Evolutionary conservation across 1,140 invertebrate genomes (phyloP), one percentile per base, ranked within the genome.

Genomic region (Asobara japonica): DNA sequence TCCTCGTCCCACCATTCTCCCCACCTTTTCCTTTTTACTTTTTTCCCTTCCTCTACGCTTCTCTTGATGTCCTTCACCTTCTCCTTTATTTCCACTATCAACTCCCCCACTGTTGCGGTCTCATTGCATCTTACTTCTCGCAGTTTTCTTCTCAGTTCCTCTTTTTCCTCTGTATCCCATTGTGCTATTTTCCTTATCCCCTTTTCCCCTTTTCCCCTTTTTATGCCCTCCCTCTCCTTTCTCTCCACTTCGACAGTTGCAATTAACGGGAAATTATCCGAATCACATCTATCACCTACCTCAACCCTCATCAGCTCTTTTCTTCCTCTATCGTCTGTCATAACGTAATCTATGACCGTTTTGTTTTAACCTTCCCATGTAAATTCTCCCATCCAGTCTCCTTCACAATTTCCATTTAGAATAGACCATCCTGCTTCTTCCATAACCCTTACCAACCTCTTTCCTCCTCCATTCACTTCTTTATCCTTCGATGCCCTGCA

Each of bases 161-260:
- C 41, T 13, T n/a, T n/a, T 30, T 71, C 69, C 7, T 16, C 69
- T 65, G 29, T 33, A 16, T n/a, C n/a, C n/a, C n/a, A n/a, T n/a
- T n/a, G n/a, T n/a, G n/a, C n/a, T n/a, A n/a, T n/a, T n/a, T n/a
- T n/a, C n/a, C n/a, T n/a, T n/a, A n/a, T n/a, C n/a, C n/a, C n/a
- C n/a, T n/a, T n/a, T n/a, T n/a, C n/a, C n/a, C n/a, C n/a, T n/a
- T n/a, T n/a, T n/a, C n/a, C n/a, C n/a, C n/a, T n/a, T n/a, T n/a
- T n/a, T n/a, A n/a, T 65, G 16, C 36, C 29, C 61, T 18, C 61
- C 4, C 18, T 30, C 25, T 13, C 11, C 22, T 56, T 18, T 20
- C 41, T 45, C n/a, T 16, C 41, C 16, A 3, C 10, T 10, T 33
- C 31, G 10, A 6, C 31, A n/a, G 31, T 33, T 33, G 10, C 31